Conservation (phyloP, 2,797 vertebrate genomes). For the Eulemur rubriventer region DNA sequence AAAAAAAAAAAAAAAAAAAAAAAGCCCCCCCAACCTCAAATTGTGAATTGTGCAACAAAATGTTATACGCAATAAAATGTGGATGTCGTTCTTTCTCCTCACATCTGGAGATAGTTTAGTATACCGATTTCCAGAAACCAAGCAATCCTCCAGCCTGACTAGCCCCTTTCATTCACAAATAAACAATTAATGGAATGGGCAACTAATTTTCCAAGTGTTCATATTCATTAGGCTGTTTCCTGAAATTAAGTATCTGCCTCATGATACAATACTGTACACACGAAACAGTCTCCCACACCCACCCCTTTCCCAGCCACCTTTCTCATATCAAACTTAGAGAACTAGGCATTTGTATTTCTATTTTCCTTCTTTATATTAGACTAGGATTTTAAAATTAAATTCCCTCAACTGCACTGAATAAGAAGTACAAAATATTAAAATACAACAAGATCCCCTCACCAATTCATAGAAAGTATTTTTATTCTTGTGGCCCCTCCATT, state of each 20-base stretch:
- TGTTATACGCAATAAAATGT: conserved; percentile 78
- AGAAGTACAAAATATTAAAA: conserved; percentile 40
- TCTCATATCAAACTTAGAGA: conserved; percentile 55
- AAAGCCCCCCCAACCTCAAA: conserved; percentile 64
- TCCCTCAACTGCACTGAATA: not conserved
- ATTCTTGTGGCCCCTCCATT: not conserved
- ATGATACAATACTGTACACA: conserved; percentile 72
- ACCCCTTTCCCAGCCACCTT: conserved; percentile 47
- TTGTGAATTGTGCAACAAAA: conserved; percentile 70
- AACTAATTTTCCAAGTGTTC: conserved; percentile 87
- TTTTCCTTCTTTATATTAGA: not conserved
- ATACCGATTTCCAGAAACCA: conserved; percentile 84
- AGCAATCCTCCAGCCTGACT: conserved; percentile 83
- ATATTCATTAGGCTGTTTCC: conserved; percentile 86
- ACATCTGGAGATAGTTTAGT: conserved; percentile 88
- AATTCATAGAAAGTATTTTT: conserved; percentile 27
- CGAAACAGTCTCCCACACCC: conserved; percentile 32
- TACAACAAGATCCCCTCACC: not conserved
- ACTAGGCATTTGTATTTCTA: conserved; percentile 8
- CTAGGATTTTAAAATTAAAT: conserved; percentile 43
- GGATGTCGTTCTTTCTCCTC: conserved; percentile 72
- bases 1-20: conserved; percentile 67
- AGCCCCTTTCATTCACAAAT: conserved; percentile 85
- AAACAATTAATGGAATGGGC: conserved; percentile 88
- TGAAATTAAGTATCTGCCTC: conserved; percentile 85